Evolutionary conservation across 92 coral and sea anemone species (phyloP), one percentile per base, ranked within the genome.

Genomic region (Zoanthus solanderi): DNA sequence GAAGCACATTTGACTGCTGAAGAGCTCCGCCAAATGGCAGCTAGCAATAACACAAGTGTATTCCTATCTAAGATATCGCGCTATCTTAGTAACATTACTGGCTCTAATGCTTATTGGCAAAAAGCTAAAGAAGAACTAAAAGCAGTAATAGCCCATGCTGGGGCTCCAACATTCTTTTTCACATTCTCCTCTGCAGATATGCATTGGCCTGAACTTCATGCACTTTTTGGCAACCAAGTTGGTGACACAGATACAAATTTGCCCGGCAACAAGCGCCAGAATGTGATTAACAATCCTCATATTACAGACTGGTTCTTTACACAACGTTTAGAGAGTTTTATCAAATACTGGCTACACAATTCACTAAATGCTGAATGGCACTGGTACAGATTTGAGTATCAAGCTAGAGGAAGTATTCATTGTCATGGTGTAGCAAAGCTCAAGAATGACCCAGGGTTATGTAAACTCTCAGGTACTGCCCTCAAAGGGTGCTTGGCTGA

Each of bases 171-270:
- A 79, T 6, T 86, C 57, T 90, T 90, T 23, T 86, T 90, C 37
- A 90, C 92, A 32, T 84, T 90, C 42, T 90, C 92, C 30, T 84
- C 94, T n/a, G 96, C 96, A n/a, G 94, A 93, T 69, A 91, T 93
- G 94, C 92, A 93, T 84, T 93, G 92, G 96, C 94, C 96, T 66
- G 96, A 92, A 72, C 69, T 92, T 37, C 96, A 91, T 90, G 78
- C 90, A 16, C 92, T 89, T 61, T 86, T 92, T 83, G 76, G 74
- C 45, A 72, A 83, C 52, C 52, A 47, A 47, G 52, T 47, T 47
- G 52, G 52, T 47, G 52, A 47, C 52, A 47, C 52, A 47, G 52
- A 47, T 47, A 47, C 52, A 47, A 47, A 47, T 47, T 47, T 47
- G 52, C 52, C 52, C 52, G 52, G 52, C 52, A 47, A 78, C 79